Conservation (phyloP, 2,888 invertebrate genomes). For the Brachyptera risi region DNA sequence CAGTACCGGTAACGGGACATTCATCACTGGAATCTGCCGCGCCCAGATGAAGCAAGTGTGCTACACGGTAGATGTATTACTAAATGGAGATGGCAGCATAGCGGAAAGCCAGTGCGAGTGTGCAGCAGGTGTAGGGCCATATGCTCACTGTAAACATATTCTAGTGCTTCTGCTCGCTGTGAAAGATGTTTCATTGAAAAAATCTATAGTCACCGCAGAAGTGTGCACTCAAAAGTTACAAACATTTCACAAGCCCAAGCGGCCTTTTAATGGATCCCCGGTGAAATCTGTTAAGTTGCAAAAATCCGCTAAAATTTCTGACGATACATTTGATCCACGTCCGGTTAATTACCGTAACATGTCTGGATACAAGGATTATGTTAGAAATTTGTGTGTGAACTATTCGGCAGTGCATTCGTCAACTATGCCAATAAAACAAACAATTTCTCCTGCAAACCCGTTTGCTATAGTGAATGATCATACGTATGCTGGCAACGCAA, state of each 20-base stretch:
- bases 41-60: constrained; percentile 29
- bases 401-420: not conserved
- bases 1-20: not conserved
- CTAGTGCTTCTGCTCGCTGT: constrained; percentile 26
- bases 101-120: constrained; percentile 29
- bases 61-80: constrained; percentile 21
- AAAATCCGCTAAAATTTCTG: not conserved
- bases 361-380: not conserved
- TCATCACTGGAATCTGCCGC: constrained; percentile 20
- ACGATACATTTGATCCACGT: not conserved
- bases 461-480: constrained; percentile 25
- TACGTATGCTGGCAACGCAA: not conserved
- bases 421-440: constrained; percentile 26
- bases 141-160: constrained; percentile 32
- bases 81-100: constrained; percentile 18
- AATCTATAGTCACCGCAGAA: constrained; percentile 17
- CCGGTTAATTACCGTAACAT: not conserved
- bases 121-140: constrained; percentile 29
- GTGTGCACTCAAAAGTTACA: constrained; percentile 31
- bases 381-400: constrained; percentile 20
- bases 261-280: constrained; percentile 22
- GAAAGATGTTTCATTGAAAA: constrained; percentile 26
- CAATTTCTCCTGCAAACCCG: constrained; percentile 21
- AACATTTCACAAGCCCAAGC: constrained; percentile 30
- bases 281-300: constrained; percentile 11